Evolutionary conservation across 1,140 invertebrate species (phyloP), one percentile per base, ranked within the genome.

Genomic region (Drosophila tsacasi): DNA sequence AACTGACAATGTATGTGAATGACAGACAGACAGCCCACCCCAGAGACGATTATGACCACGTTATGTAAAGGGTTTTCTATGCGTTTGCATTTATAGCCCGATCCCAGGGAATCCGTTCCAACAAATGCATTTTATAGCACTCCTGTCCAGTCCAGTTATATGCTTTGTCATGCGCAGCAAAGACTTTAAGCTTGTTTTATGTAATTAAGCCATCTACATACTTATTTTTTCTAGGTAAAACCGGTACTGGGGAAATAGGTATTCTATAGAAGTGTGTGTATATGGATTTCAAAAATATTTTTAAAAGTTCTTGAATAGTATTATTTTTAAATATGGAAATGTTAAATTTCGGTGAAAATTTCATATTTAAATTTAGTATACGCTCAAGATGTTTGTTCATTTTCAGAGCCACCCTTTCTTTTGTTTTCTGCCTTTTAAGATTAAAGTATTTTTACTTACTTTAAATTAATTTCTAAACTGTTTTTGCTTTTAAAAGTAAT

Each of bases 1-100:
- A 49, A 19, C 57, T 61, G 71, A 73, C 63, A 84, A 47, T 68
- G 73, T 68, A 64, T 84, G 82, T 47, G 80, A 81, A 74, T 84
- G 82, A 85, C 76, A 52, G 54, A 64, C 46, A 32, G 39, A 35
- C 32, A 35, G 32, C 32, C 42, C 52, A 55, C 52, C 23, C 42
- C 50, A 58, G 32, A 17, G 54, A 55, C 21, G 54, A 55, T 55
- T 55, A 55, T 55, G 57, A 4, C 35, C 58, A 25, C 35, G 49
- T 74, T 79, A 64, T 30, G 47, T 27, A 54, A 67, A 60, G 54
- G 72, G 46, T 17, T 58, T 71, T 23, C 23, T 75, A 17, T 57
- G n/a, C 30, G 21, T 54, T 44, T 17, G 19, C 66, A 25, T 39
- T 47, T 52, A 47, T 40, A 50, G 13, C 58, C 23, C 19, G 30